Conservation (phyloP, 2,113 vertebrate genomes). For the Oncorhynchus clarkii region DNA sequence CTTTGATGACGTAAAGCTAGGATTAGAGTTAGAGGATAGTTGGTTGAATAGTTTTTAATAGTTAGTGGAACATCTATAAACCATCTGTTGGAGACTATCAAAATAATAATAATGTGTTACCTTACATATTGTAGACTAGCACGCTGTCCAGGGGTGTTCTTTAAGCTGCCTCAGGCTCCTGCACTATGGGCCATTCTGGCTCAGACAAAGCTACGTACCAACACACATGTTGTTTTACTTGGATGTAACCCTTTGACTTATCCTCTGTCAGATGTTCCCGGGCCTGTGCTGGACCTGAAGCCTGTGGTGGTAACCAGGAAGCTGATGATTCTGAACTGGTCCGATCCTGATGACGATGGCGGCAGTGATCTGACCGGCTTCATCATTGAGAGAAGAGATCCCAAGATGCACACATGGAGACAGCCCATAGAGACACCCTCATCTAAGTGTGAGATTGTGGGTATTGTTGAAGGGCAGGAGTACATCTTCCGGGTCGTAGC, state of each 20-base stretch:
- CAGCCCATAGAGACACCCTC: constrained; percentile 86
- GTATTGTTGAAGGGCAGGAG: constrained; percentile 91
- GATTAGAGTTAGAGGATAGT: too few species aligned
- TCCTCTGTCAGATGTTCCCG: constrained; percentile 86
- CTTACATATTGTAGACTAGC: too few species aligned
- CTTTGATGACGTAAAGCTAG: too few species aligned
- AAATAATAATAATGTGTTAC: too few species aligned
- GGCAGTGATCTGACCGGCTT: constrained; percentile 94
- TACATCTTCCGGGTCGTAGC: constrained; percentile 93
- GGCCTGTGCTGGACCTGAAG: constrained; percentile 91
- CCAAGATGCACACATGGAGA: constrained; percentile 93
- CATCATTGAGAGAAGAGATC: constrained; percentile 87
- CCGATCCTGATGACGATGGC: constrained; percentile 92
- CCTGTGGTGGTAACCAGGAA: constrained; percentile 96
- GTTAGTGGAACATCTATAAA: too few species aligned
- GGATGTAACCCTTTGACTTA: constrained; percentile 3
- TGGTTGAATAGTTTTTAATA: too few species aligned
- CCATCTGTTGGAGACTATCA: too few species aligned
- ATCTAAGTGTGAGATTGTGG: constrained; percentile 95
- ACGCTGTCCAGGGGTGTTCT: too few species aligned
- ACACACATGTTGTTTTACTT: neutral
- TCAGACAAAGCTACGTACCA: neutral
- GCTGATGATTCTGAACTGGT: constrained; percentile 98
- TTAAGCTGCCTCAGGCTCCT: too few species aligned
- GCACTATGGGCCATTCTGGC: too few species aligned